Evolutionary conservation across 2,113 vertebrate genomes (phyloP).

Genomic region (Garra rufa): DNA sequence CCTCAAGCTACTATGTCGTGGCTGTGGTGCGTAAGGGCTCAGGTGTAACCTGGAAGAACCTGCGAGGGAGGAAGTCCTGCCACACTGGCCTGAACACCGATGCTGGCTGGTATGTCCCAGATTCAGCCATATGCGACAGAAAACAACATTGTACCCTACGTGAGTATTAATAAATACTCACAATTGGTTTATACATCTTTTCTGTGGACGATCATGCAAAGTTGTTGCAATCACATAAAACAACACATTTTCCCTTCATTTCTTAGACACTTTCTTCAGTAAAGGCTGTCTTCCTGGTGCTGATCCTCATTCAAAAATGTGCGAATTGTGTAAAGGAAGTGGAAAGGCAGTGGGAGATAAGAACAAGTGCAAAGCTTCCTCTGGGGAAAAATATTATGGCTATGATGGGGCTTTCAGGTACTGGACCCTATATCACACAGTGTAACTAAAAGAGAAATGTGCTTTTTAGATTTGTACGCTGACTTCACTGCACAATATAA

Average conservation of each 20-base stretch:
- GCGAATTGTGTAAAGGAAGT: slow-evolving; percentile 78
- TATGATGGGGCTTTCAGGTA: slow-evolving; percentile 87
- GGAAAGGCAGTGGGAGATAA: slow-evolving; percentile 53
- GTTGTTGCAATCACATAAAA: not conserved
- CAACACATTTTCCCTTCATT: slow-evolving; percentile 1
- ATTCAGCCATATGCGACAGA: slow-evolving; percentile 75
- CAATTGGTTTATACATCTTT: not conserved
- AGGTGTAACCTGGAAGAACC: slow-evolving; percentile 74
- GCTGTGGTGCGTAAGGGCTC: slow-evolving; percentile 82
- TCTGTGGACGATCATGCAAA: not conserved
- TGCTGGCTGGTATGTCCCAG: slow-evolving; percentile 89
- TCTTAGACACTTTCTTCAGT: slow-evolving; percentile 77
- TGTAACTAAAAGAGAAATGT: not conserved
- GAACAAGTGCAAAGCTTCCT: slow-evolving; percentile 75
- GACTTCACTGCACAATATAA: not conserved
- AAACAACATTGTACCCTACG: slow-evolving; percentile 78
- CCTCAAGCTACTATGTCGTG: slow-evolving; percentile 73
- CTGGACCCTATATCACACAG: not conserved
- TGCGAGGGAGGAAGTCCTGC: slow-evolving; percentile 84
- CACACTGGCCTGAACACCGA: slow-evolving; percentile 82
- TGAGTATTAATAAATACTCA: slow-evolving; percentile 67
- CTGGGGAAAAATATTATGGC: slow-evolving; percentile 81
- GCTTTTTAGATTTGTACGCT: not conserved
- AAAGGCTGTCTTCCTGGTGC: slow-evolving; percentile 87
- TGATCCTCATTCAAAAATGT: slow-evolving; percentile 74